Evolutionary conservation across 2,113 vertebrate genomes (phyloP).

Genomic region (Piaya cayana): DNA sequence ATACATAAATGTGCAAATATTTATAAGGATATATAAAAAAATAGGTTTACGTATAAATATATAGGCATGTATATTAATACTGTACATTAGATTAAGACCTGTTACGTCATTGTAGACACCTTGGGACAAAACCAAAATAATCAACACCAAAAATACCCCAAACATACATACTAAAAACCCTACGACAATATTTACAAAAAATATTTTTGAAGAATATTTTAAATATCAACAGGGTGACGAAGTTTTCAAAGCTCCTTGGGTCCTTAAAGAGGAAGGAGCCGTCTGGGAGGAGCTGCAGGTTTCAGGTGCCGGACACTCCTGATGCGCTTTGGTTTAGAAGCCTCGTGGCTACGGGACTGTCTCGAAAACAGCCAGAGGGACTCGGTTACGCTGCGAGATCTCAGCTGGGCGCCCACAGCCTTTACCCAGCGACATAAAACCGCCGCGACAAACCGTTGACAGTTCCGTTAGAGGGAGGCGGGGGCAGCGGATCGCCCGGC

Average conservation of each 20-base stretch:
- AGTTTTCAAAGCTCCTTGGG: neutral
- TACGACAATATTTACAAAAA: neutral
- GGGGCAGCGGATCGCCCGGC: too few species aligned
- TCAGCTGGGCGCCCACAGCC: fast-evolving
- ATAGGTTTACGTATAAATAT: too few species aligned
- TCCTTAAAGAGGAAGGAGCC: neutral
- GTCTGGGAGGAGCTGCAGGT: neutral
- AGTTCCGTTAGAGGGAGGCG: neutral
- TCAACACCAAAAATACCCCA: too few species aligned
- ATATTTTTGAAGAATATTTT: neutral
- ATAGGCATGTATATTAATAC: too few species aligned
- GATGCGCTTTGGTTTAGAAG: neutral
- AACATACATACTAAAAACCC: too few species aligned
- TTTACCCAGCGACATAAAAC: neutral
- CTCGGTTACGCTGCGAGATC: neutral
- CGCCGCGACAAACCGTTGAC: neutral
- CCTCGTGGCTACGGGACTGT: neutral
- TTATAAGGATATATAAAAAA: too few species aligned
- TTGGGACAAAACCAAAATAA: neutral
- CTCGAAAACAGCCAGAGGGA: neutral
- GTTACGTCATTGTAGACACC: neutral
- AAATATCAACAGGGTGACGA: neutral
- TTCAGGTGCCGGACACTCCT: neutral
- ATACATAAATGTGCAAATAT: too few species aligned
- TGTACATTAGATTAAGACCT: too few species aligned